These are phyloP conservation scores for Entelurus aequoreus DNA, from an alignment of 2,113 vertebrate species.

Conservation along the genomic window DNA sequence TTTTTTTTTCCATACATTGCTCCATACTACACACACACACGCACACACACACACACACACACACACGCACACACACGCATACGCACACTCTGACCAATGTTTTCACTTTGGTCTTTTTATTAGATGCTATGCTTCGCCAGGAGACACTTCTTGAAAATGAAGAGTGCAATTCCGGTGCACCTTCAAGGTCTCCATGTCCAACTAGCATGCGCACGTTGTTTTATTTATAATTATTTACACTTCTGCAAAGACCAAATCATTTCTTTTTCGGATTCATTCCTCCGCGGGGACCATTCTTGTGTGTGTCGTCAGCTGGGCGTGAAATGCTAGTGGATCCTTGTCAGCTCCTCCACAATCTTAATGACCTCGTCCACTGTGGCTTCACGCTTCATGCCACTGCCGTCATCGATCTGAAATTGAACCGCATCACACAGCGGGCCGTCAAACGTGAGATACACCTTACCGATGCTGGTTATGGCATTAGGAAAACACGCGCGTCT, in stretches of 20 bases:
- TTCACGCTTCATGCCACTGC: slow-evolving; percentile 97
- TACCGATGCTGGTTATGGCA: neutral
- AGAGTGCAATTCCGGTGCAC: slow-evolving; percentile 18
- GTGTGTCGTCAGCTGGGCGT: slow-evolving; percentile 1
- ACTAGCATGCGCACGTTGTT: slow-evolving; percentile 52
- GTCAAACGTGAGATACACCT: neutral
- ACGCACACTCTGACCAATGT: slow-evolving; percentile 38
- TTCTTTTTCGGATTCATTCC: slow-evolving; percentile 5
- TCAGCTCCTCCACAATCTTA: slow-evolving; percentile 97
- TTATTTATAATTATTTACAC: slow-evolving; percentile 78
- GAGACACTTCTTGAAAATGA: slow-evolving; percentile 19
- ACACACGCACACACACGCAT: slow-evolving; percentile 23
- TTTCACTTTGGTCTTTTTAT: slow-evolving; percentile 38
- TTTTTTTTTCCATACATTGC: slow-evolving; percentile 21
- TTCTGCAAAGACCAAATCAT: slow-evolving; percentile 38
- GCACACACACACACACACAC: slow-evolving; percentile 17
- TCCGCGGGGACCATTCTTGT: neutral
- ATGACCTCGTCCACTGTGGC: slow-evolving; percentile 96
- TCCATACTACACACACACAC: slow-evolving; percentile 29
- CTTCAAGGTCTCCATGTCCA: slow-evolving; percentile 30
- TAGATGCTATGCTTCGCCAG: slow-evolving; percentile 26
- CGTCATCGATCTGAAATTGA: slow-evolving; percentile 86
- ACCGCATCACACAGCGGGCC: slow-evolving; percentile 16
- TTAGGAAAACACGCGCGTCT: neutral
- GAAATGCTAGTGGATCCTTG: slow-evolving; percentile 88